Base-by-base conservation (phyloP, 1,140 invertebrate species). In the Lethrus apterus region DNA sequence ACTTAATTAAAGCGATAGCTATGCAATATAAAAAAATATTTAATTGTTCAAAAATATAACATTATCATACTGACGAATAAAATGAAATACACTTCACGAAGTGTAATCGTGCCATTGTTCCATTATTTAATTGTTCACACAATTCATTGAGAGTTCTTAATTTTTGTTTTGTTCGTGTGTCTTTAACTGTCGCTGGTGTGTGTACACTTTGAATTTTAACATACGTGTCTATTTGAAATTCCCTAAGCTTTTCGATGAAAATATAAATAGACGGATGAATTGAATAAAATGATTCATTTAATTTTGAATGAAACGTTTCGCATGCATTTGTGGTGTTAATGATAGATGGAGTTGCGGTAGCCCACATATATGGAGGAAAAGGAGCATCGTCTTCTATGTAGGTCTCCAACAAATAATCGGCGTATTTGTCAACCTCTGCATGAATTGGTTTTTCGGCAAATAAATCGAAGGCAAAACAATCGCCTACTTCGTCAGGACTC, bases 391-490 rank as follows among this genome's bases (percentile, higher is more conserved):
- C 23, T 11, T 24, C 2, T 5, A 41, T 41, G 38, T 41, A 41
- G 14, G 32, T 34, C 8, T 34, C 14, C 14, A 34, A 10, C 8
- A 34, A 14, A 14, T 34, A 34, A 34, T 34, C 32, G 5, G 14
- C 14, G 13, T 24, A 41, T 24, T 24, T 26, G 15, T 10, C 23
- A 24, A 41, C 17, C 20, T n/a, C 17, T 8, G 11, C n/a, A n/a
- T n/a, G n/a, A 21, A 14, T 15, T 9, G n/a, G 19, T n/a, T n/a
- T n/a, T n/a, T 24, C 23, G 19, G 7, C 20, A 19, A 14, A 21
- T 13, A 41, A 41, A 26, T 41, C 38, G 13, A 41, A 41, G 7
- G 19, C 19, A 41, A 41, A 21, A 41, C 21, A 41, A 41, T 24
- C 18, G 15, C 38, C 38, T 19, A 41, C 38, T 24, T 41, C 38